Conservation (phyloP, 2,888 invertebrate species). For the Gnatocerus cornutus region DNA sequence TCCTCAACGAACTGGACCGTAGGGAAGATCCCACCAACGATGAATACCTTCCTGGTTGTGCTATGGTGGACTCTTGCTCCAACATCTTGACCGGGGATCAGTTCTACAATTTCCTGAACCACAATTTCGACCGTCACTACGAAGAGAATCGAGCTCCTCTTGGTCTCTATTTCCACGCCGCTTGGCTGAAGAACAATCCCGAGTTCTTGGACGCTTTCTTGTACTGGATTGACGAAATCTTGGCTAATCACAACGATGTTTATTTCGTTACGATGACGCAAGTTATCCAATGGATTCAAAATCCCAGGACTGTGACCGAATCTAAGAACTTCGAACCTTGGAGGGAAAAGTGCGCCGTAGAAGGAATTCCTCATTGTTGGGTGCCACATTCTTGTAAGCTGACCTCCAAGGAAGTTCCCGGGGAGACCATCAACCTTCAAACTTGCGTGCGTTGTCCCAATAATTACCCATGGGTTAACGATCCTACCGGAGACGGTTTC, state of each 20-base stretch:
- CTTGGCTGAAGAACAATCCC: constrained; percentile 94
- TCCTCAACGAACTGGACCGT: constrained; percentile 94
- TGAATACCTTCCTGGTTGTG: constrained; percentile 92
- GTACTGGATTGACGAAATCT: constrained; percentile 93
- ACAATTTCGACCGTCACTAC: constrained; percentile 94
- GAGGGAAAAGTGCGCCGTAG: constrained; percentile 95
- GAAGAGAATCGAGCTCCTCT: constrained; percentile 91
- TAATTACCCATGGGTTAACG: constrained; percentile 96
- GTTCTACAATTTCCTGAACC: constrained; percentile 94
- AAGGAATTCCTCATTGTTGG: constrained; percentile 88
- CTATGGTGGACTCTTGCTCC: constrained; percentile 96
- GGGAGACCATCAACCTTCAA: constrained; percentile 94
- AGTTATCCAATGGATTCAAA: constrained; percentile 96
- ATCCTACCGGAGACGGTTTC: constrained; percentile 92
- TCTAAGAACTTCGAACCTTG: constrained; percentile 95
- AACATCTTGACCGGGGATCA: constrained; percentile 94
- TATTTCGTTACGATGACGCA: constrained; percentile 98
- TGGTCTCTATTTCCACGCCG: constrained; percentile 94
- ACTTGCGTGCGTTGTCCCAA: constrained; percentile 95
- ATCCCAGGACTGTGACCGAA: constrained; percentile 87
- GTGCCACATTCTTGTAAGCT: constrained; percentile 93
- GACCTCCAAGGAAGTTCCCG: constrained; percentile 93
- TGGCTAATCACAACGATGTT: constrained; percentile 90
- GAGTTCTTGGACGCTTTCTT: constrained; percentile 94
- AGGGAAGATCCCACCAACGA: constrained; percentile 93